phyloP scores from a whole-genome alignment of 2,888 invertebrate genomes.

The Dryadula phaetusa region DNA sequence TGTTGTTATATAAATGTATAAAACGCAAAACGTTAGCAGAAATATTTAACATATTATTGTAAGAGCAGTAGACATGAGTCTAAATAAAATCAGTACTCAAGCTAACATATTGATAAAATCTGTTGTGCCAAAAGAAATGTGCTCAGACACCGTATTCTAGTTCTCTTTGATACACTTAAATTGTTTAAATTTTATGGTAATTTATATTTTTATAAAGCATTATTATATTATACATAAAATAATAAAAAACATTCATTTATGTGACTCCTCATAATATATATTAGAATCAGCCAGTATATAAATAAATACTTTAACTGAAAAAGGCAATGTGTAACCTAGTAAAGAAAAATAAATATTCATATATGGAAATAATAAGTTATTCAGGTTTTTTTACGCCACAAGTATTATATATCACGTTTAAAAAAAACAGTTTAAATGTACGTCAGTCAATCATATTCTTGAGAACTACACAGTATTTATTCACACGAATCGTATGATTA shows the following conservation, averaged over 20 bases:
- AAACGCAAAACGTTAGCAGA: background rate
- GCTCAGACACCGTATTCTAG: background rate
- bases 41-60: background rate
- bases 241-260: no score
- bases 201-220: no score
- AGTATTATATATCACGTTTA: conserved; percentile 2
- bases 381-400: background rate
- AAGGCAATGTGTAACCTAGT: background rate
- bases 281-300: background rate
- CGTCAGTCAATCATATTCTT: conserved; percentile 51
- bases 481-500: conserved; percentile 64
- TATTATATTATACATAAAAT: no score
- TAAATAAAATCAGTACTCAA: background rate
- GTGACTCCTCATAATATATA: no score
- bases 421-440: conserved; percentile 28
- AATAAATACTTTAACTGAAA: background rate
- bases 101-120: background rate
- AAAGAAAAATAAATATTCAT: background rate
- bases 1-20: background rate
- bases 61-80: background rate
- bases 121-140: background rate
- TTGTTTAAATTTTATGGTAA: no score
- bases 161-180: no score
- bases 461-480: conserved; percentile 64
- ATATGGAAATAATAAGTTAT: background rate